Percentiles rank a stretch among this genome's conserved stretches.
Conservation (phyloP, 2,113 vertebrate species). For the Misgurnus mizolepis region DNA sequence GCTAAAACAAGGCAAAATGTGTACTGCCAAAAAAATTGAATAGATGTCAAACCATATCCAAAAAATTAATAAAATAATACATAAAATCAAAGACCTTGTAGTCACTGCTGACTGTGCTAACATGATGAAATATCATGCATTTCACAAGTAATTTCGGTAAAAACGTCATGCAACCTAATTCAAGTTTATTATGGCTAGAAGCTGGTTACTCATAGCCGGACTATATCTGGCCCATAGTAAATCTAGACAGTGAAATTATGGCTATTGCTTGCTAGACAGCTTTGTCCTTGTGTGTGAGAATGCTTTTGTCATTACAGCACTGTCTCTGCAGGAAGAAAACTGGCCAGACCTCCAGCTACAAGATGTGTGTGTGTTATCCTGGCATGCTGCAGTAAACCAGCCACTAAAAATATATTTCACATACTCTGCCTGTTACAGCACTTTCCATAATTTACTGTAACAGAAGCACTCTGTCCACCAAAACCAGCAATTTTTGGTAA, state of each 20-base stretch:
- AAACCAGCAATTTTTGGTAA: background rate
- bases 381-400: constrained; percentile 5
- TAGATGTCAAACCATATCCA: too few species aligned
- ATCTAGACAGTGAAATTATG: background rate
- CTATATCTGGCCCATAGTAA: too few species aligned
- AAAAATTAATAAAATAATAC: too few species aligned
- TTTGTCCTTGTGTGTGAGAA: constrained; percentile 8
- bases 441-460: background rate
- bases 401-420: constrained; percentile 25
- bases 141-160: too few species aligned
- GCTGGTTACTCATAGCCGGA: too few species aligned
- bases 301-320: background rate
- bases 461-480: background rate
- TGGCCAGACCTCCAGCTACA: constrained; percentile 9
- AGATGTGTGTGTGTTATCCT: constrained; percentile 11
- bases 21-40: too few species aligned
- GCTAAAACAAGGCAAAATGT: too few species aligned
- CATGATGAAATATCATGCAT: too few species aligned
- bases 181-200: too few species aligned
- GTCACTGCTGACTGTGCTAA: too few species aligned
- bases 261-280: background rate
- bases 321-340: background rate
- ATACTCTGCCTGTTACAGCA: constrained; percentile 12
- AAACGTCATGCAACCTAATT: too few species aligned
- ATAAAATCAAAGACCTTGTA: too few species aligned